phyloP scores from a whole-genome alignment of 2,888 invertebrate genomes.

The Odontocolon sp. region DNA sequence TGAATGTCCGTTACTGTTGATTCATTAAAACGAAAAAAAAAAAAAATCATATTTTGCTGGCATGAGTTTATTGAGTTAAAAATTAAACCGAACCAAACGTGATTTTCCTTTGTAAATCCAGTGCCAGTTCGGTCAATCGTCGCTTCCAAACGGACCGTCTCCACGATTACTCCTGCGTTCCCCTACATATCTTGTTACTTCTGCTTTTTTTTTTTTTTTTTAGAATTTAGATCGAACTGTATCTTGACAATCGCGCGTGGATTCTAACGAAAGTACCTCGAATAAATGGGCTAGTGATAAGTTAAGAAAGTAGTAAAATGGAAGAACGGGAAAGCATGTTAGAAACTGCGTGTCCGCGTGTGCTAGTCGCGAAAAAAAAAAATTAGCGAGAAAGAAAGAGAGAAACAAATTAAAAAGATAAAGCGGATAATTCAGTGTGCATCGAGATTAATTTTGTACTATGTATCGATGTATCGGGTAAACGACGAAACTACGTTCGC shows the following conservation, averaged over 20 bases:
- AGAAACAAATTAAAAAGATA: conserved; percentile 28
- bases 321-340: conserved; percentile 34
- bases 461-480: conserved; percentile 27
- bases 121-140: not conserved
- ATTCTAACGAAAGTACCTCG: conserved; percentile 64
- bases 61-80: conserved; percentile 68
- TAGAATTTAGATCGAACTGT: conserved; percentile 55
- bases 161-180: conserved; percentile 5
- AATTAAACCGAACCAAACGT: conserved; percentile 14
- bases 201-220: not conserved
- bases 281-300: conserved; percentile 67
- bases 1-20: conserved; percentile 76
- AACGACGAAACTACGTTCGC: conserved; percentile 35
- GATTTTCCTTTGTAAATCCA: not conserved
- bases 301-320: conserved; percentile 54
- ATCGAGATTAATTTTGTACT: conserved; percentile 53
- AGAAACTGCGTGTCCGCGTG: conserved; percentile 55
- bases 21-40: conserved; percentile 66
- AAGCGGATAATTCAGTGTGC: conserved; percentile 35
- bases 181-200: conserved; percentile 4
- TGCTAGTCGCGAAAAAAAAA: conserved; percentile 40
- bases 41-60: conserved; percentile 75
- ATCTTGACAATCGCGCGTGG: conserved; percentile 64
- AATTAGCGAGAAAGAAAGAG: conserved; percentile 17
- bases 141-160: not conserved